phyloP scores from a whole-genome alignment of 2,113 vertebrate genomes.

The Ancistrus triradiatus region DNA sequence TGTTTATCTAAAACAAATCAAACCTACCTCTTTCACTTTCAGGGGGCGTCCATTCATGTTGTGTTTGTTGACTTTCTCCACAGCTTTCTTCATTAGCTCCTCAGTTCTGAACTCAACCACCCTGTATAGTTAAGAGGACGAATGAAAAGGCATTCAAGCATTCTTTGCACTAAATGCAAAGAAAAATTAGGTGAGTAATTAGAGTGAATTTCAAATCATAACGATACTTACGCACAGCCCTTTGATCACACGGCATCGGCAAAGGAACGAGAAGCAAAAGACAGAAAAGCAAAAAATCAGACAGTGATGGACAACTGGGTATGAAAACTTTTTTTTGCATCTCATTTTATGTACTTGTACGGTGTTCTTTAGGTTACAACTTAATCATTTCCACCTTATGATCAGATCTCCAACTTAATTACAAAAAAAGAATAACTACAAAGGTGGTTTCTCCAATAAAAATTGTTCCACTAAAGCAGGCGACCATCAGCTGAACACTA shows the following conservation, averaged over 20 bases:
- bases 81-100: conserved; percentile 95
- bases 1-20: background rate
- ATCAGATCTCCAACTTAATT: no score
- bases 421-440: no score
- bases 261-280: conserved; percentile 48
- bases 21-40: conserved; percentile 79
- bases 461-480: conserved; percentile 5
- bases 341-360: no score
- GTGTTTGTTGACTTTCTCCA: conserved; percentile 95
- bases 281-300: conserved; percentile 55
- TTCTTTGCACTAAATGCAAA: no score
- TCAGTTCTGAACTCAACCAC: conserved; percentile 98
- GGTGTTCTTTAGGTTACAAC: no score
- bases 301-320: conserved; percentile 27
- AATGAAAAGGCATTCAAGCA: background rate
- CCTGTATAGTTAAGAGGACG: conserved; percentile 58
- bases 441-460: no score
- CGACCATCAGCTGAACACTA: conserved; percentile 39
- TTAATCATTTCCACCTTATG: no score
- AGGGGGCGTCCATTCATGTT: conserved; percentile 89
- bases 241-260: conserved; percentile 61
- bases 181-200: no score
- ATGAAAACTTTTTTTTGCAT: no score
- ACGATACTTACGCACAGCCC: conserved; percentile 94
- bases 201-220: no score